Base-by-base conservation (phyloP, 2,113 vertebrate species). In the Cichladusa arquata region DNA sequence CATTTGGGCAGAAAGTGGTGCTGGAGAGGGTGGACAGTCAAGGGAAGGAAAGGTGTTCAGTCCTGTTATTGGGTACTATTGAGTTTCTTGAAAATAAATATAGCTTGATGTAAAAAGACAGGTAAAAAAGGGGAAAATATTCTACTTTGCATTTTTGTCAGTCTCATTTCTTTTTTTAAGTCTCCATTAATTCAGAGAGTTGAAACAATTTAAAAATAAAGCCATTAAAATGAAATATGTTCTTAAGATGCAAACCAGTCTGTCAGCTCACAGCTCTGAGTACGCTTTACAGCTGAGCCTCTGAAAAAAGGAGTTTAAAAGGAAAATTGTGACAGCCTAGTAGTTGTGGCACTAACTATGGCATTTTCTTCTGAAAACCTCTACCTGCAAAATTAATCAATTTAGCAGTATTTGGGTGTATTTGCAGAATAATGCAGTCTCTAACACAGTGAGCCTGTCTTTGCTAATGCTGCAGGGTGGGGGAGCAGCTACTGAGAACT, bases 161-260 rank as follows among this genome's bases (percentile, higher is more conserved):
- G 62, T 87, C 36, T 86, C 4, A 4, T 81, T 90, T 89, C 74
- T 78, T 93, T 81, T 90, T 95, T 88, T 42, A 60, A 82, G 58
- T 93, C 67, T 91, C 31, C 29, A 61, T 94, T 96, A 94, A 95
- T 92, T 95, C 84, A 67, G 72, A 81, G 72, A 87, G 33, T 73
- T 84, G 88, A 87, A 93, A 65, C 56, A 78, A 65, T 93, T 95
- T 86, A 88, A 96, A 96, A 94, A 92, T 88, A 86, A 96, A 95
- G 50, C 60, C 42, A 90, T 91, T 94, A 92, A 90, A 92, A 81
- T 86, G 34, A 80, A 91, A 71, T 66, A 44, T 13, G 11, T 86
- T 93, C 79, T 78, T 70, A 62, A 92, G 85, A 87, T 77, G 67
- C 88, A 83, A 92, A 58, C 64, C 45, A 81, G 51, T 50, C 86